Percentiles rank a stretch among this genome's conserved stretches.
phyloP scores from a whole-genome alignment of 2,888 invertebrate species.

The Tetropium fuscum region DNA sequence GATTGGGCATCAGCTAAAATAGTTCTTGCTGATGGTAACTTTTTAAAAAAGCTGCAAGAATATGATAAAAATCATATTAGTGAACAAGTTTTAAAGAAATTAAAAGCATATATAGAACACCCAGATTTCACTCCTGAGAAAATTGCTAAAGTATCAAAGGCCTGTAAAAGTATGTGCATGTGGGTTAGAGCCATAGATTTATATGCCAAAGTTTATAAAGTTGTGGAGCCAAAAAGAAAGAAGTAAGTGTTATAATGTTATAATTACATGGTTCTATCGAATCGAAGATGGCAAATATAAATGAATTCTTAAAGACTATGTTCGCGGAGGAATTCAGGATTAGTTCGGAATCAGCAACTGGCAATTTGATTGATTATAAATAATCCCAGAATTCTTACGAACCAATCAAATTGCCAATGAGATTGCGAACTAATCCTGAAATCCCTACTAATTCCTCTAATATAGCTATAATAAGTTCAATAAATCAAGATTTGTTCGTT shows the following conservation, averaged over 20 bases:
- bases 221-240: constrained; percentile 89
- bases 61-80: constrained; percentile 91
- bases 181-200: constrained; percentile 94
- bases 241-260: constrained; percentile 67
- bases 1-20: constrained; percentile 89
- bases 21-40: constrained; percentile 84
- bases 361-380: too few relatives aligned
- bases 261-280: background rate
- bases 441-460: too few relatives aligned
- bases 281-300: background rate
- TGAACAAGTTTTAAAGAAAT: constrained; percentile 79
- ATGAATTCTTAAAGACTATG: too few relatives aligned
- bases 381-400: too few relatives aligned
- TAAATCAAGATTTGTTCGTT: too few relatives aligned
- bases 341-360: too few relatives aligned
- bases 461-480: too few relatives aligned
- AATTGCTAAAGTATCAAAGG: constrained; percentile 88
- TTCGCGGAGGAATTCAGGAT: too few relatives aligned
- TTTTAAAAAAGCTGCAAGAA: constrained; percentile 83
- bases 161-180: constrained; percentile 90
- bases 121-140: constrained; percentile 88
- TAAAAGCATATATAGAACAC: constrained; percentile 86
- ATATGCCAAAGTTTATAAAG: constrained; percentile 87
- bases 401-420: too few relatives aligned
- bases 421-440: too few relatives aligned